Percentiles rank a stretch among this genome's conserved stretches.
phyloP scores from a whole-genome alignment of 2,113 vertebrate genomes.

The Coptodon bakossiorum region DNA sequence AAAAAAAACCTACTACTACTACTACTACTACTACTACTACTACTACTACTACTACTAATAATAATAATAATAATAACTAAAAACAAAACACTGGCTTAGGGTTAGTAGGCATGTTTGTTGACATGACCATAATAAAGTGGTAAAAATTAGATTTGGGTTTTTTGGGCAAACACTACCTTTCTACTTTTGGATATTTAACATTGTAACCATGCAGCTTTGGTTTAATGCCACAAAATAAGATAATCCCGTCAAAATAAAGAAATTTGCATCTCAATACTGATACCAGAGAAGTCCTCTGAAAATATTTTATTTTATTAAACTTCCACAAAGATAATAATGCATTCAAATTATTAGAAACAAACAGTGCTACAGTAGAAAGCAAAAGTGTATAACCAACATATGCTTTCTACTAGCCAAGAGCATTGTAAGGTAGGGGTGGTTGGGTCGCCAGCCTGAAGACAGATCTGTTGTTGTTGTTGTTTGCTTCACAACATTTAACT shows the following conservation, averaged over 20 bases:
- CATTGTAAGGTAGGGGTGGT: background rate
- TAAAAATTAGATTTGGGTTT: background rate
- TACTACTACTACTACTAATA: no score
- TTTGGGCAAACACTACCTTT: background rate
- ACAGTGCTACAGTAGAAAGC: background rate
- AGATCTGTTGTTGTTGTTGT: background rate
- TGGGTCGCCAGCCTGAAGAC: background rate
- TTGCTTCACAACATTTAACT: background rate
- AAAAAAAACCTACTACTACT: no score
- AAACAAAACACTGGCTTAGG: no score
- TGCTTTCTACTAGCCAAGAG: background rate
- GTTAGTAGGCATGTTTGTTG: background rate
- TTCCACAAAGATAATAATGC: background rate
- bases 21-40: no score
- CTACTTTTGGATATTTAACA: background rate
- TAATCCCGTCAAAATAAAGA: background rate
- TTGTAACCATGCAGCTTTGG: background rate
- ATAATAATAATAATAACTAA: no score
- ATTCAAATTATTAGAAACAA: background rate
- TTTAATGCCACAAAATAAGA: background rate
- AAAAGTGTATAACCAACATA: background rate
- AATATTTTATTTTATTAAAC: background rate
- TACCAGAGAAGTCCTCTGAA: background rate
- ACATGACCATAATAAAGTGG: background rate
- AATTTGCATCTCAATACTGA: background rate